These are phyloP conservation scores for Turnix velox DNA, from an alignment of 2,113 vertebrate species.

Conservation along the genomic window DNA sequence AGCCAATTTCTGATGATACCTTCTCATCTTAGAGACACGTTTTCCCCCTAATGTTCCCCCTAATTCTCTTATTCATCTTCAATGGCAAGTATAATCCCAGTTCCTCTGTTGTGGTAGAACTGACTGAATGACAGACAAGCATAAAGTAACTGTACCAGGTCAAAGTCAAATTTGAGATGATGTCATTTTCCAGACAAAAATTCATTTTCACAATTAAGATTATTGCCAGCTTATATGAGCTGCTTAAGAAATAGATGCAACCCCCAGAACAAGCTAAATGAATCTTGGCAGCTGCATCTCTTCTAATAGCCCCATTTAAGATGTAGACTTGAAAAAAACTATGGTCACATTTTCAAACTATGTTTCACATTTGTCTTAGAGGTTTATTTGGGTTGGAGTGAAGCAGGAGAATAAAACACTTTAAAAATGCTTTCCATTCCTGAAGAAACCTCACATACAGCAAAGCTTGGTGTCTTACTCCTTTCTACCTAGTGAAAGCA, in stretches of 20 bases:
- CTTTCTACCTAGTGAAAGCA: neutral
- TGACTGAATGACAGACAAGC: neutral
- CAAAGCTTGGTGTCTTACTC: neutral
- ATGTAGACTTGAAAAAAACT: neutral
- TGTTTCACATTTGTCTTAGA: neutral
- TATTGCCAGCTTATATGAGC: constrained; percentile 7
- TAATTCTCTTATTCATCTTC: neutral
- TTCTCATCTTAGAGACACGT: neutral
- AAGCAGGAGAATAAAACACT: neutral
- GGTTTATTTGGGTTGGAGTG: neutral
- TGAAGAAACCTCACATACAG: neutral
- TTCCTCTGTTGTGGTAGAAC: neutral
- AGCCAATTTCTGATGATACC: neutral
- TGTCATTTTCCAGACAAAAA: constrained; percentile 1
- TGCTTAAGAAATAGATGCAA: constrained; percentile 25
- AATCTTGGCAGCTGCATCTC: constrained; percentile 7
- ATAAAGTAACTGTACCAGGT: neutral
- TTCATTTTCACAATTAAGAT: constrained; percentile 17
- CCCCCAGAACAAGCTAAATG: constrained; percentile 10
- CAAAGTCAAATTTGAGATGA: constrained; percentile 1
- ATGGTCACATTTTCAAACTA: neutral
- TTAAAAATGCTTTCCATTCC: neutral
- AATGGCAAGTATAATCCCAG: neutral
- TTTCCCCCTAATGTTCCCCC: neutral
- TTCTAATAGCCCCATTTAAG: neutral